These are phyloP conservation scores for Motacilla tschutschensis DNA, from an alignment of 2,113 vertebrate genomes.

Conservation along the genomic window DNA sequence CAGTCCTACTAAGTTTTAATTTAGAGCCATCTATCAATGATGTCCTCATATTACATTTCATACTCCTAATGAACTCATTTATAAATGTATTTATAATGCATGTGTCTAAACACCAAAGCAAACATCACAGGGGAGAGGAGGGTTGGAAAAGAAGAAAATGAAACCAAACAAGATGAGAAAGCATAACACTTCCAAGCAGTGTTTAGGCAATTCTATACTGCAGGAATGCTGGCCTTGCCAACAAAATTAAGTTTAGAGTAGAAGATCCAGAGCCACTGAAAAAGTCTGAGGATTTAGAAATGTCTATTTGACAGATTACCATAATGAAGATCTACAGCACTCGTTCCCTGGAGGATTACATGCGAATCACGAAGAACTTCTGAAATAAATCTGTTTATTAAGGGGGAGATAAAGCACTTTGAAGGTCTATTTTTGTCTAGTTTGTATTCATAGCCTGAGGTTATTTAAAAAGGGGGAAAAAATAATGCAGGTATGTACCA, in stretches of 20 bases:
- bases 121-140: not conserved
- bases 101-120: not conserved
- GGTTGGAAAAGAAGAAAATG: rapidly evolving
- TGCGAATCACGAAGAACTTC: not conserved
- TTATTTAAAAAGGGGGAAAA: not conserved
- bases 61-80: not conserved
- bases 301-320: not conserved
- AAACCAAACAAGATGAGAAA: not conserved
- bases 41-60: not conserved
- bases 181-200: not conserved
- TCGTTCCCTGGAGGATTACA: not conserved
- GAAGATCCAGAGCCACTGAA: not conserved
- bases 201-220: not conserved
- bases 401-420: not conserved
- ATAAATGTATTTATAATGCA: not conserved
- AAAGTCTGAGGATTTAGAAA: not conserved
- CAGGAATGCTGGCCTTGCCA: not conserved
- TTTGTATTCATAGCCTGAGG: not conserved
- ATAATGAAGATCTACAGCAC: not conserved
- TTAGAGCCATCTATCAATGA: not conserved
- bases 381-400: not conserved
- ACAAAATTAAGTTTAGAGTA: not conserved
- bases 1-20: not conserved
- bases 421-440: not conserved
- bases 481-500: not conserved